Evolutionary conservation across 2,797 vertebrate species (phyloP).

Genomic region (Rousettus madagascariensis): DNA sequence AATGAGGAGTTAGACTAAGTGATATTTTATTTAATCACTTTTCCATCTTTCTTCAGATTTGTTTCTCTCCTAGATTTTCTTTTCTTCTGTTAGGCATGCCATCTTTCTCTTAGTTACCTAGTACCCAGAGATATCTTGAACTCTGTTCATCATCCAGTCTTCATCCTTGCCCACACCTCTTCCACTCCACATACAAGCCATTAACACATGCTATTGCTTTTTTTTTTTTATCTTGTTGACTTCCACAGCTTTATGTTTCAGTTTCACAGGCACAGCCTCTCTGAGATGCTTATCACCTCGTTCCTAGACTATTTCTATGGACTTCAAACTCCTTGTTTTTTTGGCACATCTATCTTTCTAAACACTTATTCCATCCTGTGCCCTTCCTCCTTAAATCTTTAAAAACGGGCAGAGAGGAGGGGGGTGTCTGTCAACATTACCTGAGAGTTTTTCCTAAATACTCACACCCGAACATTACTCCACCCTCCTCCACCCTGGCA

Average conservation of each 20-base stretch:
- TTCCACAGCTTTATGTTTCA: not conserved
- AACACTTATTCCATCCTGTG: not conserved
- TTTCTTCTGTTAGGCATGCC: not conserved
- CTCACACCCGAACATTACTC: not conserved
- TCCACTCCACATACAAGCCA: not conserved
- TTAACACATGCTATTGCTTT: not conserved
- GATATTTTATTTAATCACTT: not conserved
- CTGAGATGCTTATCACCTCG: not conserved
- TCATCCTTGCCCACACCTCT: not conserved
- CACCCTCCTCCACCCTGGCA: not conserved
- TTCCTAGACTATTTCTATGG: not conserved
- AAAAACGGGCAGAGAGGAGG: not conserved
- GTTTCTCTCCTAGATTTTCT: not conserved
- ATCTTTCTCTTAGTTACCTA: not conserved
- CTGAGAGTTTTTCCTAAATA: not conserved
- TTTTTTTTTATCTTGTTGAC: not conserved
- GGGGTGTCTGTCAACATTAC: not conserved
- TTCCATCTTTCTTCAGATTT: not conserved
- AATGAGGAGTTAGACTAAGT: not conserved
- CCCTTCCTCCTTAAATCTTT: not conserved
- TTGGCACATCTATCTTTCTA: not conserved
- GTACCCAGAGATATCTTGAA: not conserved
- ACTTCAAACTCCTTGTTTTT: not conserved
- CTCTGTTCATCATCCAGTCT: not conserved
- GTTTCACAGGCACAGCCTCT: not conserved